Percentiles rank a stretch among this genome's conserved stretches.
phyloP scores from a whole-genome alignment of 1,140 invertebrate genomes.

The Drosophila pallidifrons region DNA sequence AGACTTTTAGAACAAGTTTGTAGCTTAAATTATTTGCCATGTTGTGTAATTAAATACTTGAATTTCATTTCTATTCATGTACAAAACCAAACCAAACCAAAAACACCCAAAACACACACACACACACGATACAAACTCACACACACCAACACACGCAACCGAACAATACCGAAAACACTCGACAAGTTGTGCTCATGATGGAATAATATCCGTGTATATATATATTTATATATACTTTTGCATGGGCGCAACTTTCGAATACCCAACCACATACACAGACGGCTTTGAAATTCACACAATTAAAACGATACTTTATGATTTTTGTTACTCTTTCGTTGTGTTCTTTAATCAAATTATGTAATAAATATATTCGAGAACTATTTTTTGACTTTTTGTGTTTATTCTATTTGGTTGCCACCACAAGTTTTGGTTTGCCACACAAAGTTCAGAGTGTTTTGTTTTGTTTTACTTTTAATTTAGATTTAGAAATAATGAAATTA shows the following conservation, averaged over 20 bases:
- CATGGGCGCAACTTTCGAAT: conserved; percentile 41
- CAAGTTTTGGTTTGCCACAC: conserved; percentile 8
- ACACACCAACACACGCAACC: conserved; percentile 33
- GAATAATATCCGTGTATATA: not conserved
- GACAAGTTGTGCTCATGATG: conserved; percentile 41
- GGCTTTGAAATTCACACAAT: conserved; percentile 59
- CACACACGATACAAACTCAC: conserved; percentile 51
- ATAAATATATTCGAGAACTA: conserved; percentile 34
- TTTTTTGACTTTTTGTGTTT: conserved; percentile 20
- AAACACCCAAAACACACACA: conserved; percentile 60
- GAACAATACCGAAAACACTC: conserved; percentile 30
- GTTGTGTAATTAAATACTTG: conserved; percentile 85
- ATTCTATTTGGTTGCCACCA: conserved; percentile 23
- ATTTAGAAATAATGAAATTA: conserved; percentile 31
- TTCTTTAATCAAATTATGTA: conserved; percentile 38
- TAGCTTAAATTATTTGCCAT: conserved; percentile 85
- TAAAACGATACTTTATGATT: conserved; percentile 24
- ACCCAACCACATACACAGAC: conserved; percentile 58
- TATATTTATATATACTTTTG: not conserved
- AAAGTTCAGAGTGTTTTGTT: conserved; percentile 17
- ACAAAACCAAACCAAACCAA: conserved; percentile 81
- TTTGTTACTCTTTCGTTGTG: conserved; percentile 23
- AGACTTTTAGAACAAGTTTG: conserved; percentile 94
- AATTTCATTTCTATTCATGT: conserved; percentile 85
- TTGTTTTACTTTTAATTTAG: conserved; percentile 32